Evolutionary conservation across 2,888 invertebrate species (phyloP).

Genomic region (Tromatobia lineatoria): DNA sequence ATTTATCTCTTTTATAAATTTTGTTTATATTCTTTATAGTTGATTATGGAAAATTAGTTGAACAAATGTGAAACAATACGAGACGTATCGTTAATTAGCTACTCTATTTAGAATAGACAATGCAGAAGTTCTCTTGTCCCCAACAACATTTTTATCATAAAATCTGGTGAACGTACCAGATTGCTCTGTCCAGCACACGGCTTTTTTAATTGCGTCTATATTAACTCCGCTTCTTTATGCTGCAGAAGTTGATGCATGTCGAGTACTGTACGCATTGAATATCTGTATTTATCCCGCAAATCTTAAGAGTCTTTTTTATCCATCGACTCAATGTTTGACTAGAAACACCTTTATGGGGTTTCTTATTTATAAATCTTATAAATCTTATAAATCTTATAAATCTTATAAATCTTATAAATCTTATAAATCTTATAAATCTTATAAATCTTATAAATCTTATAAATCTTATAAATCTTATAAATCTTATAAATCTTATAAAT

Average conservation of each 20-base stretch:
- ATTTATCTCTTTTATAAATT: too few species aligned
- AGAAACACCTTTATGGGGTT: slow-evolving; percentile 31
- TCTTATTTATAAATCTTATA: too few species aligned
- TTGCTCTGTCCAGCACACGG: slow-evolving; percentile 17
- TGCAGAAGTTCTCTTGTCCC: slow-evolving; percentile 12
- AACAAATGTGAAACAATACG: too few species aligned
- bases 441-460: too few species aligned
- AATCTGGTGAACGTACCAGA: slow-evolving; percentile 28
- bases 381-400: too few species aligned
- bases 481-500: too few species aligned
- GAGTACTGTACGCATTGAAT: slow-evolving; percentile 10
- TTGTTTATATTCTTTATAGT: too few species aligned
- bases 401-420: too few species aligned
- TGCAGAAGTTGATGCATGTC: slow-evolving; percentile 20
- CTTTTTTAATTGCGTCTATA: slow-evolving; percentile 25
- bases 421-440: too few species aligned
- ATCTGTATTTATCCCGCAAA: slow-evolving; percentile 15
- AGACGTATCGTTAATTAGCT: too few species aligned
- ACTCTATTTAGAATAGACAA: slow-evolving; percentile 18
- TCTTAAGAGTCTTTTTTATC: slow-evolving; percentile 42
- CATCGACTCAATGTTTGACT: slow-evolving; percentile 48
- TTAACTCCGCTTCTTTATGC: slow-evolving; percentile 21
- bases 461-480: too few species aligned
- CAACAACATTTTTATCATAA: slow-evolving; percentile 17
- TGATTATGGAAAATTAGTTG: too few species aligned